Evolutionary conservation across 2,113 vertebrate genomes (phyloP).

Genomic region (Guaruba guarouba): DNA sequence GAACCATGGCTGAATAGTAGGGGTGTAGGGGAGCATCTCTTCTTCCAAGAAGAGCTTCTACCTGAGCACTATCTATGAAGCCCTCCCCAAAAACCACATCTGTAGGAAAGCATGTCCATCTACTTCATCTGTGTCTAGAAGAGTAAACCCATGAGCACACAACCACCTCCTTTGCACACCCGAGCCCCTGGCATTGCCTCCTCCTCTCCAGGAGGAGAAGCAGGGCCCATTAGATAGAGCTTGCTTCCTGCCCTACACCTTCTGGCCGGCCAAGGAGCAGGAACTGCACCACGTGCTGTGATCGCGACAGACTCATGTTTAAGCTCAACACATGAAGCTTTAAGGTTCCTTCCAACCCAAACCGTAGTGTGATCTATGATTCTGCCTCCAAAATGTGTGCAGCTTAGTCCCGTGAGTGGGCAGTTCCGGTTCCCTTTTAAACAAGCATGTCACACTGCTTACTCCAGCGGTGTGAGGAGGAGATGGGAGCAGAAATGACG

Average conservation of each 20-base stretch:
- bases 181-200: fast-evolving
- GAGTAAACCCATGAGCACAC: background rate
- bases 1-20: background rate
- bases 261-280: background rate
- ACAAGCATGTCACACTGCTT: background rate
- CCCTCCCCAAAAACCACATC: background rate
- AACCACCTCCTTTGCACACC: fast-evolving
- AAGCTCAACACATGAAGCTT: background rate
- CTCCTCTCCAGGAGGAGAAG: background rate
- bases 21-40: background rate
- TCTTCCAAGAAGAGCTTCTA: background rate
- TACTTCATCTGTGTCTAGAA: fast-evolving
- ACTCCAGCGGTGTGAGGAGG: background rate
- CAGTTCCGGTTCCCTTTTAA: background rate
- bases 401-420: background rate
- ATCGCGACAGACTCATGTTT: background rate
- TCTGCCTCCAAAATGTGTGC: background rate
- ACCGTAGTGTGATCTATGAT: background rate
- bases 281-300: background rate
- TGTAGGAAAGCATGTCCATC: background rate
- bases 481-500: background rate
- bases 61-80: background rate
- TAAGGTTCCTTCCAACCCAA: background rate
- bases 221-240: fast-evolving
- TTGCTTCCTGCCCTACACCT: fast-evolving